These are phyloP conservation scores for Monochamus alternatus DNA, from an alignment of 2,888 invertebrate species.

Conservation along the genomic window DNA sequence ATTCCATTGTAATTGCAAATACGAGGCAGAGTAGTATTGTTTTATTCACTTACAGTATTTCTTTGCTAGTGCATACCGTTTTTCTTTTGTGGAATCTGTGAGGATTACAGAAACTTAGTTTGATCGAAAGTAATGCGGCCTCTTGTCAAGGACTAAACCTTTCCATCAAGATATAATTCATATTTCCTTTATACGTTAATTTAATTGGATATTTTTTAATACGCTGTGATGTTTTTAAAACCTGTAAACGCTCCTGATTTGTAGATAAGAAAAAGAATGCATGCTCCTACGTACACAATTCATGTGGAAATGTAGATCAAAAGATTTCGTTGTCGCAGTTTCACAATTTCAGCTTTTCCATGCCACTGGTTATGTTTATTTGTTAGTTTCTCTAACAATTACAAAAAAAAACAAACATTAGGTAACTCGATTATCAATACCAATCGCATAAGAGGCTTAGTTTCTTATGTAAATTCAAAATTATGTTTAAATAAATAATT, in stretches of 20 bases:
- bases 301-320: no score
- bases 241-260: no score
- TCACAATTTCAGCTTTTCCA: background rate
- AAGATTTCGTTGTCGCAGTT: background rate
- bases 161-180: no score
- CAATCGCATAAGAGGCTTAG: background rate
- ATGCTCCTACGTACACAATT: no score
- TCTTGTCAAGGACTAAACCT: no score
- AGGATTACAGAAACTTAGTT: background rate
- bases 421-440: background rate
- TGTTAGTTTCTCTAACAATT: constrained; percentile 8
- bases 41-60: constrained; percentile 25
- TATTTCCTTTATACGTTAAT: no score
- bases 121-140: no score
- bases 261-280: no score
- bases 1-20: constrained; percentile 55
- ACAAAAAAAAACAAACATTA: background rate
- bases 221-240: no score
- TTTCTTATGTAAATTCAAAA: background rate
- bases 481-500: background rate
- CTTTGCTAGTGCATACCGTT: background rate
- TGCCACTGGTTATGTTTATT: constrained; percentile 5
- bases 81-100: background rate
- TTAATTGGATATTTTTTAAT: no score
- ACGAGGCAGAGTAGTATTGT: constrained; percentile 6